phyloP scores from a whole-genome alignment of 2,888 invertebrate species.

The Tiphia femorata region DNA sequence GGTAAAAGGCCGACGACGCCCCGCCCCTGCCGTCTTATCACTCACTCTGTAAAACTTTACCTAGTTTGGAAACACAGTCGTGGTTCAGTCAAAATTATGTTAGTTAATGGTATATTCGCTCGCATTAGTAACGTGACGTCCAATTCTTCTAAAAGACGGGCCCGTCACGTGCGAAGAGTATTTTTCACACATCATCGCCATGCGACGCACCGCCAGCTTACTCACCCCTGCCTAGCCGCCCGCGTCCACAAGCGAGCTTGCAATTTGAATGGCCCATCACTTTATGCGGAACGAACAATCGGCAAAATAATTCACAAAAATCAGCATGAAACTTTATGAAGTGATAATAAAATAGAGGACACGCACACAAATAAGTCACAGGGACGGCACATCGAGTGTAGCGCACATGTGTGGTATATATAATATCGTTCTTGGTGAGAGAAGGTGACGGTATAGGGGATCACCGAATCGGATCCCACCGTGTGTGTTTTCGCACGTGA shows the following conservation, averaged over 20 bases:
- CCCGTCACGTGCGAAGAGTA: constrained; percentile 43
- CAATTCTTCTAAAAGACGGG: constrained; percentile 41
- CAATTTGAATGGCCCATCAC: constrained; percentile 57
- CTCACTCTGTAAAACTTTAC: constrained; percentile 66
- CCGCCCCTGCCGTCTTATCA: constrained; percentile 53
- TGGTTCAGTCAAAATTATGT: constrained; percentile 62
- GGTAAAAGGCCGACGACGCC: constrained; percentile 54
- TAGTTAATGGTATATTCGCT: constrained; percentile 46
- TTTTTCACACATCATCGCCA: constrained; percentile 44
- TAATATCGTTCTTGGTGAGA: neutral
- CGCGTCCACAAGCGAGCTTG: constrained; percentile 59
- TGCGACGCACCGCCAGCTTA: constrained; percentile 67
- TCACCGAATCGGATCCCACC: too few species aligned
- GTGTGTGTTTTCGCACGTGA: too few species aligned
- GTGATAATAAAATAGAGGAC: constrained; percentile 45
- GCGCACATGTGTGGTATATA: neutral
- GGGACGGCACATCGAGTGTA: constrained; percentile 22
- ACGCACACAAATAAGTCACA: constrained; percentile 49
- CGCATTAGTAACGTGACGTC: constrained; percentile 49
- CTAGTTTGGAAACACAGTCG: constrained; percentile 70
- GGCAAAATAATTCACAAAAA: constrained; percentile 64
- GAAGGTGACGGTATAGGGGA: neutral
- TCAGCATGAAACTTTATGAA: constrained; percentile 62
- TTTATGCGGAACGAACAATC: constrained; percentile 55
- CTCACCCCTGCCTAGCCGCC: constrained; percentile 62